A percentile compares a stretch with the other conserved stretches of the same genome.
These are phyloP conservation scores for Zaprionus ornatus DNA, from an alignment of 1,140 invertebrate genomes.

Conservation along the genomic window DNA sequence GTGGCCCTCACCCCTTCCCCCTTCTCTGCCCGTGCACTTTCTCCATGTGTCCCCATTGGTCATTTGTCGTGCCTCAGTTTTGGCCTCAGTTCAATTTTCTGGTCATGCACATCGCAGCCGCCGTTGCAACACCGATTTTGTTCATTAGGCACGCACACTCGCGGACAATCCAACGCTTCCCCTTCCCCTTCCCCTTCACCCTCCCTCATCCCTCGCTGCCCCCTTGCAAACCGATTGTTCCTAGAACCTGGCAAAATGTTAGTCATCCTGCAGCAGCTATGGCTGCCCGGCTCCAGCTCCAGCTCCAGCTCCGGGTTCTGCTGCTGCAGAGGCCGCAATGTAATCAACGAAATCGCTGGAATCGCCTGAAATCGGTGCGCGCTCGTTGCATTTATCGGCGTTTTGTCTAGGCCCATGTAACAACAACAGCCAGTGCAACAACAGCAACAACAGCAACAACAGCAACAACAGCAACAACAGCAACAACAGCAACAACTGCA, in stretches of 20 bases:
- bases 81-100: constrained; percentile 76
- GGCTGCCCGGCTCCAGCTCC: background rate
- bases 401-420: constrained; percentile 50
- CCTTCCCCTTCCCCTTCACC: background rate
- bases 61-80: constrained; percentile 72
- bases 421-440: constrained; percentile 24
- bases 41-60: constrained; percentile 33
- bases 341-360: constrained; percentile 78
- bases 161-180: constrained; percentile 32
- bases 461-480: constrained; percentile 59
- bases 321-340: constrained; percentile 59
- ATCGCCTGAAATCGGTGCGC: constrained; percentile 65
- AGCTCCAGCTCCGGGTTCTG: too few species aligned
- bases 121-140: constrained; percentile 68
- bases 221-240: constrained; percentile 25
- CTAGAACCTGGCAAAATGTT: constrained; percentile 22
- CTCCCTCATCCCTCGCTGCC: too few species aligned
- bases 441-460: constrained; percentile 38
- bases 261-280: constrained; percentile 13
- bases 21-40: background rate
- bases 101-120: constrained; percentile 77
- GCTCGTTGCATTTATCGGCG: constrained; percentile 60
- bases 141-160: constrained; percentile 65
- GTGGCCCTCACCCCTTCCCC: background rate
- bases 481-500: too few species aligned